Percentiles rank a stretch among this genome's conserved stretches.
phyloP scores from a whole-genome alignment of 2,888 invertebrate genomes.

The Incurvaria masculella region DNA sequence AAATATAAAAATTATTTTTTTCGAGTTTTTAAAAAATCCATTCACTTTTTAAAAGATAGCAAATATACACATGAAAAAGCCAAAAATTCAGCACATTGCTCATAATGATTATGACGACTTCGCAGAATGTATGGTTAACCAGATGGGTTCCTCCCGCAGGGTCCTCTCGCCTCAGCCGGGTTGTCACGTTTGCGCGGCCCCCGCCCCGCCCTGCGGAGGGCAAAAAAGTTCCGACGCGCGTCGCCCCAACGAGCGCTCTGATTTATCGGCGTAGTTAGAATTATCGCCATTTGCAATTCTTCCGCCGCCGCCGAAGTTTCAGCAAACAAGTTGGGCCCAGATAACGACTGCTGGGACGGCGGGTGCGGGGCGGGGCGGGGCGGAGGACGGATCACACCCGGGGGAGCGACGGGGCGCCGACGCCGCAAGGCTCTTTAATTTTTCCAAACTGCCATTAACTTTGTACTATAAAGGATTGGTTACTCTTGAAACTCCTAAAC shows the following conservation, averaged over 20 bases:
- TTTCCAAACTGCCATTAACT: neutral
- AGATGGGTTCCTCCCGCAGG: too few species aligned
- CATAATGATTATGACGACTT: too few species aligned
- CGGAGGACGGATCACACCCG: conserved; percentile 31
- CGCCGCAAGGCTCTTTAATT: conserved; percentile 10
- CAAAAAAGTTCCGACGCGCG: neutral
- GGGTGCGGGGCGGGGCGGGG: neutral
- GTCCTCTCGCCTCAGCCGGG: too few species aligned
- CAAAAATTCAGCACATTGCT: too few species aligned
- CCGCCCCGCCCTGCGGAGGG: too few species aligned
- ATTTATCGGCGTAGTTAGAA: conserved; percentile 54
- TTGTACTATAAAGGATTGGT: neutral
- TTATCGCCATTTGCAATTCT: conserved; percentile 57
- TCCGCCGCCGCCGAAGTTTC: conserved; percentile 30
- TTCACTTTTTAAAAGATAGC: too few species aligned
- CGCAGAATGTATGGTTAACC: too few species aligned
- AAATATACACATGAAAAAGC: too few species aligned
- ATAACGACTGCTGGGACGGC: conserved; percentile 34
- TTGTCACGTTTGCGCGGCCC: too few species aligned
- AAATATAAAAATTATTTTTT: too few species aligned
- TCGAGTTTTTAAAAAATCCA: too few species aligned
- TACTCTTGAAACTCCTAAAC: too few species aligned
- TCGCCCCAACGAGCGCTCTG: conserved; percentile 41
- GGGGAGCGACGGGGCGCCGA: conserved; percentile 23
- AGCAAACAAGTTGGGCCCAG: conserved; percentile 35